Evolutionary conservation across 1,140 invertebrate species (phyloP).

Genomic region (Microplitis demolitor): DNA sequence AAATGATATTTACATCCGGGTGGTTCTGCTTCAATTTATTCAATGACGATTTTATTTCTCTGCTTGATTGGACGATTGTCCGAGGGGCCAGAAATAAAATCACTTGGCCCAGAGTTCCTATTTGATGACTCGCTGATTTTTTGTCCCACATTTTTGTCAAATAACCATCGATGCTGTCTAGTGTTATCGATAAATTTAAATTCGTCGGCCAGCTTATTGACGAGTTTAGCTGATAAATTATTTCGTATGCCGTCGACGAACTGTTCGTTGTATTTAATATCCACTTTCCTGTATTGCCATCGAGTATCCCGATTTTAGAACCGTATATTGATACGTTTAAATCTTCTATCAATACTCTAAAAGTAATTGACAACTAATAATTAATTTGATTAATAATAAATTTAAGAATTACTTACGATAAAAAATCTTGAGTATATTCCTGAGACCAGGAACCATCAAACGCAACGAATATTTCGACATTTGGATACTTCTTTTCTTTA

Average conservation of each 20-base stretch:
- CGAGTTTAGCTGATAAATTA: slow-evolving; percentile 8
- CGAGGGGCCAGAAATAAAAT: slow-evolving; percentile 40
- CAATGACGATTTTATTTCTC: slow-evolving; percentile 31
- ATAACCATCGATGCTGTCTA: slow-evolving; percentile 31
- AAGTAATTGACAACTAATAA: slow-evolving; percentile 1
- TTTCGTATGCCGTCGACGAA: slow-evolving; percentile 32
- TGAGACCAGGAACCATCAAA: slow-evolving; percentile 63
- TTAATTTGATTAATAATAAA: neutral
- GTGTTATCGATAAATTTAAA: slow-evolving; percentile 34
- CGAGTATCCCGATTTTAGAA: slow-evolving; percentile 64
- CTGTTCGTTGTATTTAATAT: slow-evolving; percentile 59
- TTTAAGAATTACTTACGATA: slow-evolving; percentile 57
- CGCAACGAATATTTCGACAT: slow-evolving; percentile 59
- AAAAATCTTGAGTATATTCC: slow-evolving; percentile 62
- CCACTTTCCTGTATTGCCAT: slow-evolving; percentile 65
- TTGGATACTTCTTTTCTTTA: slow-evolving; percentile 43
- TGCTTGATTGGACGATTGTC: neutral
- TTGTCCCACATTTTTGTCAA: slow-evolving; percentile 37
- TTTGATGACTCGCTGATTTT: slow-evolving; percentile 27
- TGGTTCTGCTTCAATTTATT: slow-evolving; percentile 36
- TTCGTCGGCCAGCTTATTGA: slow-evolving; percentile 35
- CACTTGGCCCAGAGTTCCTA: slow-evolving; percentile 42
- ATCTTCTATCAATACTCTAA: slow-evolving; percentile 54
- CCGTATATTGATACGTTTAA: slow-evolving; percentile 64
- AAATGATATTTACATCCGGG: slow-evolving; percentile 46